Percentiles rank a stretch among this genome's conserved stretches.
phyloP scores from a whole-genome alignment of 2,113 vertebrate genomes.

The Sigmodon hispidus region DNA sequence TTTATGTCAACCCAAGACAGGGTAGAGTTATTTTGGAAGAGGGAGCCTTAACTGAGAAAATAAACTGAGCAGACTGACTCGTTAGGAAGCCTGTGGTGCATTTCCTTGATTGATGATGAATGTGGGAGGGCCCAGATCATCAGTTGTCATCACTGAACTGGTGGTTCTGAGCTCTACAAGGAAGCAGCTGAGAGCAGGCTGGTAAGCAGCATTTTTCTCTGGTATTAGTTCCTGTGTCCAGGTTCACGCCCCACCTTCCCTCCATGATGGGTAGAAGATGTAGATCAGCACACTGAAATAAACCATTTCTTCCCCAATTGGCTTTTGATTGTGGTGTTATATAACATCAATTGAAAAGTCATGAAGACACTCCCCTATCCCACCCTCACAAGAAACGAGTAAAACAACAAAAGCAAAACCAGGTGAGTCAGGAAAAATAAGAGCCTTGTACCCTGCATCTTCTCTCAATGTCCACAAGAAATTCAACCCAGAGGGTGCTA shows the following conservation, averaged over 20 bases:
- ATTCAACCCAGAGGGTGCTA: not conserved
- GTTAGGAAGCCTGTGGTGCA: not conserved
- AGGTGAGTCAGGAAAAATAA: not conserved
- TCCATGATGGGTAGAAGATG: not conserved
- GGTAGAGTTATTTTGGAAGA: not conserved
- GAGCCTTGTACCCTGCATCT: not conserved
- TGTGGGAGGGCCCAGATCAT: not conserved
- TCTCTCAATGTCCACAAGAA: not conserved
- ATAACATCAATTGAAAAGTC: not conserved
- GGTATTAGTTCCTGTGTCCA: too few relatives aligned
- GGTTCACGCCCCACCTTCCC: not conserved
- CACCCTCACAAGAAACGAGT: not conserved
- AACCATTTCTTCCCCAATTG: not conserved
- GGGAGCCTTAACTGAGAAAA: not conserved
- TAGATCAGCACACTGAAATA: not conserved
- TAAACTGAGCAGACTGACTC: not conserved
- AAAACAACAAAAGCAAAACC: not conserved
- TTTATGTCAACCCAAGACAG: not conserved
- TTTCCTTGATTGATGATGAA: not conserved
- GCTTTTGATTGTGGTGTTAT: not conserved
- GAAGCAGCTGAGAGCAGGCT: not conserved
- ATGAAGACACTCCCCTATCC: not conserved
- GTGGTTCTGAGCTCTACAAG: not conserved
- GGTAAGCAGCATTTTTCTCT: not conserved
- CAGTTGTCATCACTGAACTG: not conserved